Evolutionary conservation across 1,140 invertebrate species (phyloP).

Genomic region (Planococcus citri): DNA sequence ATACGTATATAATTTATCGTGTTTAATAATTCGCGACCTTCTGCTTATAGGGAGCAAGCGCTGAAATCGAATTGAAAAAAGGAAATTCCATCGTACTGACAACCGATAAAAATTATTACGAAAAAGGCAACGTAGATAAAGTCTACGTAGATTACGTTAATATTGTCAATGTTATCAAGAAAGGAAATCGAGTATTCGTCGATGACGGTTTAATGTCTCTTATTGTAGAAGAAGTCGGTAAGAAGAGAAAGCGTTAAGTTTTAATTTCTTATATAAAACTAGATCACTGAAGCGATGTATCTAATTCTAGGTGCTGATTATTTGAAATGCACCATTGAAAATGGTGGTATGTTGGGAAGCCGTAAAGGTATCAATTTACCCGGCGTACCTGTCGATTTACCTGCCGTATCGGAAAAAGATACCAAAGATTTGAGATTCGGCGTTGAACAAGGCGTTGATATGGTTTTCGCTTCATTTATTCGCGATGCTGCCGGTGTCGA

Average conservation of each 20-base stretch:
- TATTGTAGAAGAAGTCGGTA: conserved; percentile 59
- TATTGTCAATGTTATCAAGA: conserved; percentile 84
- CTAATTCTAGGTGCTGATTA: conserved; percentile 36
- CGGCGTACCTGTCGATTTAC: conserved; percentile 88
- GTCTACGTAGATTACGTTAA: conserved; percentile 87
- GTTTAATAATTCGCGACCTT: background rate
- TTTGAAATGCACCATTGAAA: conserved; percentile 77
- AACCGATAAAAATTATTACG: conserved; percentile 66
- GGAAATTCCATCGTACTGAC: conserved; percentile 77
- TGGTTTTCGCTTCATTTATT: conserved; percentile 98
- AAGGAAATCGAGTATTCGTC: conserved; percentile 78
- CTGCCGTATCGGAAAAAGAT: conserved; percentile 97
- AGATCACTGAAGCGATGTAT: too few species aligned
- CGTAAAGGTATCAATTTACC: conserved; percentile 96
- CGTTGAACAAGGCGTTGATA: conserved; percentile 91
- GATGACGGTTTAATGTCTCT: conserved; percentile 97
- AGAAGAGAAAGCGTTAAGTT: conserved; percentile 28
- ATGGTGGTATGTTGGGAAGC: conserved; percentile 91
- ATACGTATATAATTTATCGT: background rate
- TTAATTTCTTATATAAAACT: too few species aligned
- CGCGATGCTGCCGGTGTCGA: conserved; percentile 76
- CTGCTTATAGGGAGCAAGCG: conserved; percentile 59
- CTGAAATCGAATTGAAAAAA: conserved; percentile 81
- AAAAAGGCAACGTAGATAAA: conserved; percentile 62
- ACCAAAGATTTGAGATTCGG: conserved; percentile 88